These are phyloP conservation scores for Caenorhabditis sulstoni DNA, from an alignment of 2,888 invertebrate species.

Conservation along the genomic window DNA sequence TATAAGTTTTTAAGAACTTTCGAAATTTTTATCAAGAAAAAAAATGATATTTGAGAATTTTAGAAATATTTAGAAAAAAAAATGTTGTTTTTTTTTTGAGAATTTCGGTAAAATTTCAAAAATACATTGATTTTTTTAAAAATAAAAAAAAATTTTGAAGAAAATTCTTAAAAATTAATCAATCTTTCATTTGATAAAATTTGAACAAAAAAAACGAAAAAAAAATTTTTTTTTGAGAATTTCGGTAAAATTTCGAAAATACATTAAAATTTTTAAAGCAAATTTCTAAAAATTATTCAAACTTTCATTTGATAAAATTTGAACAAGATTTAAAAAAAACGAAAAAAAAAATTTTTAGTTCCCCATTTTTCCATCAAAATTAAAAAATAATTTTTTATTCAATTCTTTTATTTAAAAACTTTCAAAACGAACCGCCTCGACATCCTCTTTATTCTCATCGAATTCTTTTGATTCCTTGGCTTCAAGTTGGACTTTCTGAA, in stretches of 20 bases:
- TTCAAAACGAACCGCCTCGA: conserved; percentile 27
- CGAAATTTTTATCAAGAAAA: too few species aligned
- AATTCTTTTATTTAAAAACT: conserved; percentile 6
- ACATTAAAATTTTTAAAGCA: neutral
- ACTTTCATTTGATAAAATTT: too few species aligned
- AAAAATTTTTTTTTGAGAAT: conserved; percentile 7
- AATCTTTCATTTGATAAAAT: too few species aligned
- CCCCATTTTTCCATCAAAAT: too few species aligned
- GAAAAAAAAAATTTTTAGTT: conserved; percentile 7
- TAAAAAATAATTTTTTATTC: neutral
- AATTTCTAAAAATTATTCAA: conserved; percentile 2
- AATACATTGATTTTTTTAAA: too few species aligned
- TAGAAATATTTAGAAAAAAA: too few species aligned
- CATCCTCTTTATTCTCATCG: conserved; percentile 46
- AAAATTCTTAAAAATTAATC: too few species aligned
- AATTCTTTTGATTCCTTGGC: conserved; percentile 47
- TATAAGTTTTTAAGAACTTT: too few species aligned
- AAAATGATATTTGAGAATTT: too few species aligned
- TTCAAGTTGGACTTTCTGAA: conserved; percentile 54
- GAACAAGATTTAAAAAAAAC: neutral
- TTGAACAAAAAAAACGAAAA: neutral
- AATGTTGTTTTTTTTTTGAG: too few species aligned
- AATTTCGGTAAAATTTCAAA: too few species aligned
- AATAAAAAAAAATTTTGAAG: too few species aligned
- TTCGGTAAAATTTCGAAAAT: neutral